Percentiles rank a stretch among this genome's conserved stretches.
phyloP scores from a whole-genome alignment of 2,113 vertebrate genomes.

The Tricholaema leucomelas region DNA sequence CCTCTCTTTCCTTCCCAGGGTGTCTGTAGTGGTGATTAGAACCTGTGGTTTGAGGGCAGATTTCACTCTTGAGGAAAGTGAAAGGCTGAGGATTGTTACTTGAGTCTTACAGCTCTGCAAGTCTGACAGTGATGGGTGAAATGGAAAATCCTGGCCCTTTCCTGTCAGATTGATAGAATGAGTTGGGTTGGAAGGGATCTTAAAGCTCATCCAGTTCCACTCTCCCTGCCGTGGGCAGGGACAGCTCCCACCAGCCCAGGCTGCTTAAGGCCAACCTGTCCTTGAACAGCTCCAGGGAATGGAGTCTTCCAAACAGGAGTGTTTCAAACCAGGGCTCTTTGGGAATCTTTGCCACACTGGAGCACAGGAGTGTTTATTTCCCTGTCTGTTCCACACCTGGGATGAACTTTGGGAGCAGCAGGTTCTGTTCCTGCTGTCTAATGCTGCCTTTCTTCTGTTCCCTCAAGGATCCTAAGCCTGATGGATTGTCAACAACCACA shows the following conservation, averaged over 20 bases:
- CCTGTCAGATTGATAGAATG: neutral
- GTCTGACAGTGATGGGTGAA: neutral
- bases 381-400: neutral
- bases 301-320: neutral
- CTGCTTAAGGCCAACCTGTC: too few species aligned
- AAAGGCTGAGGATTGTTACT: neutral
- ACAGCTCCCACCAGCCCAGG: too few species aligned
- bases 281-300: too few species aligned
- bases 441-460: conserved; percentile 42
- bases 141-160: conserved; percentile 23
- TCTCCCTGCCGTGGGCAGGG: too few species aligned
- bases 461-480: conserved; percentile 78
- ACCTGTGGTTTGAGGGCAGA: conserved; percentile 10
- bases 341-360: neutral
- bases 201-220: too few species aligned
- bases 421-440: conserved; percentile 17
- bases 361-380: neutral
- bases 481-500: conserved; percentile 79
- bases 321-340: neutral
- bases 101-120: neutral
- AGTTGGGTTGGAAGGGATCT: too few species aligned
- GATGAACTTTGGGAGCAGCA: neutral
- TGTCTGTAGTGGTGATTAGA: neutral
- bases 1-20: neutral
- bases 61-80: neutral